Evolutionary conservation across 1,140 invertebrate genomes (phyloP), one percentile per base, ranked within the genome.

Genomic region (Drosophila trapezifrons): DNA sequence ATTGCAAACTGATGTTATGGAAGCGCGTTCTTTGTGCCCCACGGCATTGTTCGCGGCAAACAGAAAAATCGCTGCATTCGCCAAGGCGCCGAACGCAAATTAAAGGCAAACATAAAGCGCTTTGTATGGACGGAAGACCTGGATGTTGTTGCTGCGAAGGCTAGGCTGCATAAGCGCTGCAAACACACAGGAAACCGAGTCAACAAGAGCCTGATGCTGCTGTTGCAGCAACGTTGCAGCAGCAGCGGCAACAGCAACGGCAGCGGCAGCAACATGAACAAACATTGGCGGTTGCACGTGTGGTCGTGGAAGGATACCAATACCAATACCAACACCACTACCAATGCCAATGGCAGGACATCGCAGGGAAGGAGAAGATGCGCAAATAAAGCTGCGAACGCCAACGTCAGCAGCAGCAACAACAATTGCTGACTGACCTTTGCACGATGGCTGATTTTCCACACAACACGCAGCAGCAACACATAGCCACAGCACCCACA

Each of bases 41-140:
- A 9, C 37, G 62, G 65, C 57, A 62, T 67, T 84, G 66, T 81
- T 62, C 75, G 60, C 56, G 59, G 35, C 35, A 74, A 73, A 74
- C 66, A 80, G 32, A 75, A 76, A 83, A 80, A 80, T 56, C 77
- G 69, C 67, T 70, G 62, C 55, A 76, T 64, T 38, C 78, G 75
- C 70, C 55, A 87, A 83, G 83, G 79, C 83, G 82, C 20, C 25
- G 63, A 76, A 79, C 84, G 84, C 82, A 87, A 86, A 86, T 86
- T 85, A 86, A 87, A 86, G 79, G 37, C 82, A 87, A 86, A 86
- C 83, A 86, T 42, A 63, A 59, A 64, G 47, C 37, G 62, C 42
- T 58, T 72, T 72, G 69, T 72, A 49, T 58, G 69, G 49, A 35
- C 52, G 52, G n/a, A 25, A 46, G 45, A 40, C 22, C 37, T 5